Percentiles rank a stretch among this genome's conserved stretches.
Evolutionary conservation across 2,797 vertebrate genomes (phyloP).

Genomic region (Schizothorax lantsangensis): DNA sequence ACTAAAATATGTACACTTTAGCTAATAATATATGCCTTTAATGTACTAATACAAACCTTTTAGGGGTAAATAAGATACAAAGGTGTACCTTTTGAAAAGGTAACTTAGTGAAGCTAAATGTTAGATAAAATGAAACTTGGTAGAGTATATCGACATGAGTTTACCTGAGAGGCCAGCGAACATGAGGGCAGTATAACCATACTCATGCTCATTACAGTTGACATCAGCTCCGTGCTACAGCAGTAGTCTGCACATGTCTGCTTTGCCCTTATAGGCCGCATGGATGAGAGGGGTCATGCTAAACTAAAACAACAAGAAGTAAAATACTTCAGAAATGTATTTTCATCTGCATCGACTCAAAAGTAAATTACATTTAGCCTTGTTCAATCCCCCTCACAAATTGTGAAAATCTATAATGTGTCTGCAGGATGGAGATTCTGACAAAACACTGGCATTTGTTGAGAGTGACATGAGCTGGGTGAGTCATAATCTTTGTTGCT

Average conservation of each 20-base stretch:
- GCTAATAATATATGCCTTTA: background rate
- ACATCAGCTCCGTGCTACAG: conserved; percentile 92
- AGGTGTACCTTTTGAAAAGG: background rate
- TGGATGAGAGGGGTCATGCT: conserved; percentile 99
- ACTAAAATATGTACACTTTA: background rate
- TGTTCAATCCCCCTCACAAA: background rate
- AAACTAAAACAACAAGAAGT: conserved; percentile 75
- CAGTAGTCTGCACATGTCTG: conserved; percentile 91
- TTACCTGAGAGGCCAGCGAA: conserved; percentile 94
- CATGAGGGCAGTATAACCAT: conserved; percentile 95
- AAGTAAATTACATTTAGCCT: conserved; percentile 89
- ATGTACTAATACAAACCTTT: background rate
- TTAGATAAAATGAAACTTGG: background rate
- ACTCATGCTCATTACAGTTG: conserved; percentile 94
- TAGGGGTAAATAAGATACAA: background rate
- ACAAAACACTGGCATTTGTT: background rate
- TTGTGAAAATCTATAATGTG: conserved; percentile 9
- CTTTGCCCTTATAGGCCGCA: conserved; percentile 92
- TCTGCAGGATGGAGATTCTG: background rate
- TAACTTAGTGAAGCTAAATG: background rate
- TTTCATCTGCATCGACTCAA: conserved; percentile 88
- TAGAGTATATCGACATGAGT: background rate
- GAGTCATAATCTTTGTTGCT: conserved; percentile 46
- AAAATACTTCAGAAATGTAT: conserved; percentile 63
- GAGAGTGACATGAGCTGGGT: conserved; percentile 26